Base-by-base conservation (phyloP, 2,888 invertebrate species). In the Octodonta nipae region DNA sequence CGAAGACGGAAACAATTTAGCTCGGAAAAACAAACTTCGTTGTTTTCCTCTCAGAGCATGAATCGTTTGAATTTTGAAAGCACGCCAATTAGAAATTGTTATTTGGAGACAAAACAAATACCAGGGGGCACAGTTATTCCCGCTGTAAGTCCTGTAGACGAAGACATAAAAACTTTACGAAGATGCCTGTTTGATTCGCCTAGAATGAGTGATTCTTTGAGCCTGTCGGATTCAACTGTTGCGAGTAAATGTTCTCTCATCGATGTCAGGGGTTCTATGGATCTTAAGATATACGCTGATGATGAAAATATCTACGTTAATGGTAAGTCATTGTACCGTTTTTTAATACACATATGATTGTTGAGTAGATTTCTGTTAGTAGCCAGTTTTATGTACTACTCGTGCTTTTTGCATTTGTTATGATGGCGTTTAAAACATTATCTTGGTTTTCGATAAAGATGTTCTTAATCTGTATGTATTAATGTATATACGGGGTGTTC, bases 1-100 rank as follows among this genome's bases (percentile, higher is more conserved):
- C 58, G 73, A 3, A 62, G 71, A 38, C 66, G 70, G 43, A 68
- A 67, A 39, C 44, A 47, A 5, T 33, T 41, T 10, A 43, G 46
- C 22, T 35, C 31, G 4, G 38, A 33, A 11, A 44, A 45, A 33
- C 37, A 38, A 22, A 41, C 37, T 28, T 22, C 15, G 13, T 17
- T 4, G 27, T 4, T n/a, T n/a, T n/a, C n/a, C 22, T 11, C 22
- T n/a, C 22, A n/a, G n/a, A 22, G n/a, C 4, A 22, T 22, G n/a
- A 22, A 11, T 22, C 22, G 10, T 22, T 22, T 22, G n/a, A 35
- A 47, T 28, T 39, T 47, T 13, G 45, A 53, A 34, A 46, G 42
- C 28, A 52, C 53, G 2, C 49, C 50, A 1, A 29, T 48, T 5
- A 30, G 40, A 28, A 45, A 46, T 13, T 50, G 50, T 24, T 49